phyloP scores from a whole-genome alignment of 2,113 vertebrate species.

The Macrotus californicus region DNA sequence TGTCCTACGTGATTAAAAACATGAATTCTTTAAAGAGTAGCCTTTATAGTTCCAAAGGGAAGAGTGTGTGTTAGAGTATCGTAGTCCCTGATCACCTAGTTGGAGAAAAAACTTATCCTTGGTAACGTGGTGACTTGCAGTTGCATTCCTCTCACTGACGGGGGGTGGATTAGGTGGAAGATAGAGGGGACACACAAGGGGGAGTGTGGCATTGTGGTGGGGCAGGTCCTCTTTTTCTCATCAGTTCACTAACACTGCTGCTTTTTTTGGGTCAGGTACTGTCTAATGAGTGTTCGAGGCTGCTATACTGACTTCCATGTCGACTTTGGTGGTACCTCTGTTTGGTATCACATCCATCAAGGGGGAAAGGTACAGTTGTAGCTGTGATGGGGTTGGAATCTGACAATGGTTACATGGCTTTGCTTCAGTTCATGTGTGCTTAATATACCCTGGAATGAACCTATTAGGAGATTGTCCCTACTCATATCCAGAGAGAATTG shows the following conservation, averaged over 20 bases:
- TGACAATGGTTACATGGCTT: neutral
- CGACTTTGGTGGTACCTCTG: conserved; percentile 97
- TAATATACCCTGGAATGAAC: neutral
- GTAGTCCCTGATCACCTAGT: neutral
- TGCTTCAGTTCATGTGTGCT: conserved; percentile 12
- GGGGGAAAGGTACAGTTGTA: conserved; percentile 90
- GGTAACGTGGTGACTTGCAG: neutral
- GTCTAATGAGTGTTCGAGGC: conserved; percentile 98
- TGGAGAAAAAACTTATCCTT: neutral
- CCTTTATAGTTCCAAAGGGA: neutral
- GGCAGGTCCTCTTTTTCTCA: neutral
- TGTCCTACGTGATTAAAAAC: neutral
- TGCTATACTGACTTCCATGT: conserved; percentile 99
- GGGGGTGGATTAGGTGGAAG: neutral
- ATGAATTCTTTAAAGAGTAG: neutral
- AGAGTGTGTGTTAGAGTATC: neutral
- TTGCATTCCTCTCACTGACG: neutral
- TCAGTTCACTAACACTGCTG: conserved; percentile 33
- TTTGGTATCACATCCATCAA: conserved; percentile 98
- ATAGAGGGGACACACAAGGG: neutral
- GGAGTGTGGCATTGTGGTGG: neutral
- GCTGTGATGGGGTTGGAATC: neutral
- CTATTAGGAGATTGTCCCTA: neutral
- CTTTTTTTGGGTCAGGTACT: conserved; percentile 85
- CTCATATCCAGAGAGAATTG: neutral